Conservation (phyloP, 2,797 vertebrate species). For the Odontamblyopus lacepedii region DNA sequence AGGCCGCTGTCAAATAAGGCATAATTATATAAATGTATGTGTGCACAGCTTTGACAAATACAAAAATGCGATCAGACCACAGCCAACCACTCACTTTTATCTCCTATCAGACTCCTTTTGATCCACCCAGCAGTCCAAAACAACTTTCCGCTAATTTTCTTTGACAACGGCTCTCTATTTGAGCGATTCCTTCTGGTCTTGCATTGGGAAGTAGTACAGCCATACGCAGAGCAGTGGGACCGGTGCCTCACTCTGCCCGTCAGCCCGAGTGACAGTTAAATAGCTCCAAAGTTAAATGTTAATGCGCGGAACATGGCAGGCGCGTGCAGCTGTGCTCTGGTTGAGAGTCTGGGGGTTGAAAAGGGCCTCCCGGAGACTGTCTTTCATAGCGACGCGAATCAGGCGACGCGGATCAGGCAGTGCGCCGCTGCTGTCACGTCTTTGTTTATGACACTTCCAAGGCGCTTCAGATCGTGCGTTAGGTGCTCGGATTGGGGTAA, state of each 20-base stretch:
- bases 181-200: conserved; percentile 24
- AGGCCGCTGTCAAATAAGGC: too few species aligned
- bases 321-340: conserved; percentile 34
- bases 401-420: conserved; percentile 24
- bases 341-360: conserved; percentile 33
- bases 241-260: conserved; percentile 25
- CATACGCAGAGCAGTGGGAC: conserved; percentile 21
- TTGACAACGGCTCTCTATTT: conserved; percentile 30
- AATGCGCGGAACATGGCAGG: conserved; percentile 33
- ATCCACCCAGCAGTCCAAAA: conserved; percentile 7
- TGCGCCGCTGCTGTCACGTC: conserved; percentile 41
- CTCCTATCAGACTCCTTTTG: conserved; percentile 10
- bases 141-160: conserved; percentile 11
- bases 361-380: conserved; percentile 42
- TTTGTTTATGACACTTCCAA: conserved; percentile 53
- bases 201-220: conserved; percentile 9
- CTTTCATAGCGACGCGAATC: conserved; percentile 33
- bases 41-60: neutral
- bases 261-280: conserved; percentile 53
- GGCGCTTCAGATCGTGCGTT: conserved; percentile 48
- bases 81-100: neutral
- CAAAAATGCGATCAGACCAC: neutral
- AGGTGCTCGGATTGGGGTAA: conserved; percentile 32
- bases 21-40: neutral
- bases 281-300: conserved; percentile 36